Conservation (phyloP, 92 coral and sea anemone genomes). For the Palythoa caribaeorum region DNA sequence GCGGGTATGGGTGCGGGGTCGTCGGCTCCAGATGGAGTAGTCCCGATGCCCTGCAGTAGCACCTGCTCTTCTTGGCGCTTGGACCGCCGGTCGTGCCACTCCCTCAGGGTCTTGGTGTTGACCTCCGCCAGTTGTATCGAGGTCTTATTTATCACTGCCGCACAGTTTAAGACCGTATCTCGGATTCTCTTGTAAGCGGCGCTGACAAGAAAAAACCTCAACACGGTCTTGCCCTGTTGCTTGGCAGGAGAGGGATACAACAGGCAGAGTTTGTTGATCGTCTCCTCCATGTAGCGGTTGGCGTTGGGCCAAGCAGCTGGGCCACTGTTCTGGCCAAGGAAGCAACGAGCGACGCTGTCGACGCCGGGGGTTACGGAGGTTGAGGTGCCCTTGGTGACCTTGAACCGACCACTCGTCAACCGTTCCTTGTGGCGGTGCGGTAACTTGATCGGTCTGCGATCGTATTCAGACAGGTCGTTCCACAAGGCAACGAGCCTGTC, state of each 20-base stretch:
- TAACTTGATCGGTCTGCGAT: too few species aligned
- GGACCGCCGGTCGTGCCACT: slow-evolving; percentile 12
- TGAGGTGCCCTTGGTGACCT: too few species aligned
- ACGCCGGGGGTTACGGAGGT: too few species aligned
- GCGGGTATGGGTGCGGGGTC: slow-evolving; percentile 8
- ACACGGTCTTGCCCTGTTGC: slow-evolving; percentile 21
- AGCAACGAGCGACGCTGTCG: too few species aligned
- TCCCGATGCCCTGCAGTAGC: slow-evolving; percentile 15
- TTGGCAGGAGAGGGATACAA: slow-evolving; percentile 2
- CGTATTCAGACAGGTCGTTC: too few species aligned
- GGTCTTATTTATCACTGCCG: slow-evolving; percentile 23
- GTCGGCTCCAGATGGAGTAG: background rate
- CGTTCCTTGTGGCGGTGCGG: too few species aligned
- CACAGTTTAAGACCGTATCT: slow-evolving; percentile 4
- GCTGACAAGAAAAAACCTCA: slow-evolving; percentile 30
- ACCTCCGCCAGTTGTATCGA: slow-evolving; percentile 45
- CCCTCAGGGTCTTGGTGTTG: slow-evolving; percentile 30
- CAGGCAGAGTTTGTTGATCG: slow-evolving; percentile 9
- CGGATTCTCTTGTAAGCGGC: slow-evolving; percentile 6
- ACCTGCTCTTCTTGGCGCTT: slow-evolving; percentile 32
- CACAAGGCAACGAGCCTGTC: too few species aligned
- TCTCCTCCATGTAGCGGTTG: background rate
- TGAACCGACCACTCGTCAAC: too few species aligned
- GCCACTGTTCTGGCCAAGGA: too few species aligned
- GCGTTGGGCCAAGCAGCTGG: too few species aligned